Evolutionary conservation across 2,797 vertebrate genomes (phyloP), one percentile per base, ranked within the genome.

Genomic region (Lateolabrax maculatus): DNA sequence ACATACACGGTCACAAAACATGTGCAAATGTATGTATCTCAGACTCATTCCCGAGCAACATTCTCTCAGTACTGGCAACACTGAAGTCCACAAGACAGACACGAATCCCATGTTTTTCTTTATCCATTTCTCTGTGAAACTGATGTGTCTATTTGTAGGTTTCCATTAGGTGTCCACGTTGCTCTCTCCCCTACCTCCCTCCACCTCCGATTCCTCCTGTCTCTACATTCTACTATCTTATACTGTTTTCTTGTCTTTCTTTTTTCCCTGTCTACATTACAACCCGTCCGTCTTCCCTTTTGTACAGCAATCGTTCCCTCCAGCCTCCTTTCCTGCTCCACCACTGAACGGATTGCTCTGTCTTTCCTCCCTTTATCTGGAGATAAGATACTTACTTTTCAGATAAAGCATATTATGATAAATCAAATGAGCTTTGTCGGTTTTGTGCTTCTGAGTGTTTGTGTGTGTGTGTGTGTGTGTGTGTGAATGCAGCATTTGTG

Each of bases 371-470:
- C 90, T 95, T 95, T 94, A 95, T 95, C 95, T 94, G 89, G 89
- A 94, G 93, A 93, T 95, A 94, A 96, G 95, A 95, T 94, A 95
- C 95, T 95, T 95, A 95, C 93, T 95, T 96, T 96, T 96, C 93
- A 96, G 94, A 96, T 95, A 94, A 95, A 96, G 94, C 94, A 96
- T 94, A 95, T 96, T 95, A 96, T 95, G 93, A 95, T 95, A 94
- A 95, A 95, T 95, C 93, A 93, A 90, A 90, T 92, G 84, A 93
- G 89, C 92, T 93, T 90, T 92, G 83, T 90, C 57, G 62, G 48
- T 93, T 92, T 88, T 78, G 79, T 84, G 81, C 69, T 68, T 88
- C 67, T 87, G 79, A 19, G 85, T 84, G 83, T 79, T 12, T 75
- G 75, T 62, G 74, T 25, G 73, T 21, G 6, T 66, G 57, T 51